Conservation (phyloP, 2,888 invertebrate genomes). For the Cantharis rustica region DNA sequence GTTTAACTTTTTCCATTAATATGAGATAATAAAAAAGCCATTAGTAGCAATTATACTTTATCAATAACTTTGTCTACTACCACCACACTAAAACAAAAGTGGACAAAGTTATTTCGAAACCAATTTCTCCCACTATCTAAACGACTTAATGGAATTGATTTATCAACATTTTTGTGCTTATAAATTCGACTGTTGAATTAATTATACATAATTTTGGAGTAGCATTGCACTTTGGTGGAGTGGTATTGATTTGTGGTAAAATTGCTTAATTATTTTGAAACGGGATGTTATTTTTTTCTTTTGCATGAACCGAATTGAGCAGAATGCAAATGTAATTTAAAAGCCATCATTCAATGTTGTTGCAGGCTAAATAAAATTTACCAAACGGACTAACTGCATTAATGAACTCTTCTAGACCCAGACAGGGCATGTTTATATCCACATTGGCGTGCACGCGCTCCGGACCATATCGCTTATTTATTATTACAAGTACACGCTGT, state of each 20-base stretch:
- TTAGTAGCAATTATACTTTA: neutral
- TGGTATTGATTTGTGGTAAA: neutral
- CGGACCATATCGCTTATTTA: conserved; percentile 57
- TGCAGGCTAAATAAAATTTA: conserved; percentile 53
- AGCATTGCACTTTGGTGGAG: neutral
- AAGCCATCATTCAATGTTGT: conserved; percentile 54
- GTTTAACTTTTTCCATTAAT: neutral
- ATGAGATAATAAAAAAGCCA: neutral
- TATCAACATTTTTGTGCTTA: neutral
- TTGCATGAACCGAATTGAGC: conserved; percentile 5
- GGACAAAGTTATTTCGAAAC: neutral
- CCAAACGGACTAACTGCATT: conserved; percentile 56
- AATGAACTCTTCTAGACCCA: conserved; percentile 56
- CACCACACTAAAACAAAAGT: neutral
- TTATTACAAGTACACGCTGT: conserved; percentile 53
- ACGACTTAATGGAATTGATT: conserved; percentile 1
- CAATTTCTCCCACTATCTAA: neutral
- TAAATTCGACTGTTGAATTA: neutral
- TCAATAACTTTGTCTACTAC: neutral
- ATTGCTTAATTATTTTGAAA: neutral
- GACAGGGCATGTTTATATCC: conserved; percentile 56
- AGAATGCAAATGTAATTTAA: conserved; percentile 55
- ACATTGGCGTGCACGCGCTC: conserved; percentile 55
- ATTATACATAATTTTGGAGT: neutral
- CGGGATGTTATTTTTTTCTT: neutral